Percentiles rank a stretch among this genome's conserved stretches.
Evolutionary conservation across 2,888 invertebrate genomes (phyloP).

Genomic region (Chrysodeixis includens): DNA sequence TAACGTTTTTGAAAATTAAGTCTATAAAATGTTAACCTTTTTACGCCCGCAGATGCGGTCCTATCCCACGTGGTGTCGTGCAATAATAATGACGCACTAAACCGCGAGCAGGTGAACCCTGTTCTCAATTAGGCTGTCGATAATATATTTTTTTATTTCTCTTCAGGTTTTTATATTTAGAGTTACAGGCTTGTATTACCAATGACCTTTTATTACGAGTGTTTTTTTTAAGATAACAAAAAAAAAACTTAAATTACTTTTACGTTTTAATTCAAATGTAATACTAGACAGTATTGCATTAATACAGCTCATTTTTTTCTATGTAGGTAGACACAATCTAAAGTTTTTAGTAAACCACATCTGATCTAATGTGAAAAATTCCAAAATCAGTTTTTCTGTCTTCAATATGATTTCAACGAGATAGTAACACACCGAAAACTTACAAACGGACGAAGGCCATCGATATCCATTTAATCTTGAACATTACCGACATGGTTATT

Average conservation of each 20-base stretch:
- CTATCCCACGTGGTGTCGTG: slow-evolving; percentile 30
- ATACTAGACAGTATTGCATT: too few relatives aligned
- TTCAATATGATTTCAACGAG: slow-evolving; percentile 29
- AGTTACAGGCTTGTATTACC: neutral
- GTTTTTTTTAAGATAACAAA: slow-evolving; percentile 5
- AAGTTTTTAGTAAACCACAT: too few relatives aligned
- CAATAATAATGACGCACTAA: slow-evolving; percentile 56
- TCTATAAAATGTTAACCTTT: slow-evolving; percentile 54
- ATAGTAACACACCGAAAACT: slow-evolving; percentile 32
- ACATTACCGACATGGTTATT: slow-evolving; percentile 65
- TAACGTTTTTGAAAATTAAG: slow-evolving; percentile 46
- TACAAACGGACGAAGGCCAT: slow-evolving; percentile 47
- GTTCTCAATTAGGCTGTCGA: slow-evolving; percentile 27
- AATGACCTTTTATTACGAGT: neutral
- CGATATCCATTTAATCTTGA: slow-evolving; percentile 63
- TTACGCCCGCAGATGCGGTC: slow-evolving; percentile 43
- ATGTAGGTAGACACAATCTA: too few relatives aligned
- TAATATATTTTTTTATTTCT: neutral
- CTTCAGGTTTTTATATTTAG: neutral
- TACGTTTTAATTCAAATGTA: too few relatives aligned
- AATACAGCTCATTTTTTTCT: too few relatives aligned
- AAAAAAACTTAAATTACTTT: too few relatives aligned
- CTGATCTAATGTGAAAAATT: too few relatives aligned
- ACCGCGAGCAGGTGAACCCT: slow-evolving; percentile 44
- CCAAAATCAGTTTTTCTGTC: too few relatives aligned